Evolutionary conservation across 2,113 vertebrate genomes (phyloP).

Genomic region (Crocuta crocuta): DNA sequence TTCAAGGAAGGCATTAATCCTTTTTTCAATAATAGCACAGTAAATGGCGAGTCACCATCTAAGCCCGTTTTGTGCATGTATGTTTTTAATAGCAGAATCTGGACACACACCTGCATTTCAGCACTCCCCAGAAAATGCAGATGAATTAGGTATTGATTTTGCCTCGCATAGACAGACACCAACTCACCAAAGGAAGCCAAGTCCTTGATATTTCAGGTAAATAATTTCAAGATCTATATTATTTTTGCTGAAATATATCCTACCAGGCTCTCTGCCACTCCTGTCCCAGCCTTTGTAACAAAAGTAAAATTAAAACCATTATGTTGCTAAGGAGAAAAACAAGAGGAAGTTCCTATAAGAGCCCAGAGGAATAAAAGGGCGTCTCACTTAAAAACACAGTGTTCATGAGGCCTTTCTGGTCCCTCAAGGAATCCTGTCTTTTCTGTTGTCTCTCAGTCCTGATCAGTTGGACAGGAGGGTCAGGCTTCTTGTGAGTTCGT

Average conservation of each 20-base stretch:
- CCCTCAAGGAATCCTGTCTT: not conserved
- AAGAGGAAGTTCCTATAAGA: not conserved
- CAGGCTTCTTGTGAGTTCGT: not conserved
- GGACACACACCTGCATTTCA: not conserved
- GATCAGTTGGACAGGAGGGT: not conserved
- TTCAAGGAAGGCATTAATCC: not conserved
- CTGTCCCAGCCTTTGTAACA: not conserved
- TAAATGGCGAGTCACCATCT: not conserved
- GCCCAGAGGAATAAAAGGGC: not conserved
- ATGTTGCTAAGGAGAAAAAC: not conserved
- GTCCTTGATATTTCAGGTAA: constrained; percentile 19
- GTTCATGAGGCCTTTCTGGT: not conserved
- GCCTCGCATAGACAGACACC: not conserved
- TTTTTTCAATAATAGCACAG: not conserved
- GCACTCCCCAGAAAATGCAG: not conserved
- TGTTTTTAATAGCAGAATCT: not conserved
- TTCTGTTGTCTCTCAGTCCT: not conserved
- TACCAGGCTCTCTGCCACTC: not conserved
- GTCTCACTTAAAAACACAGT: not conserved
- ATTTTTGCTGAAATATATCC: not conserved
- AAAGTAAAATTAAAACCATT: not conserved
- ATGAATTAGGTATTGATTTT: not conserved
- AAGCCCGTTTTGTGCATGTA: not conserved
- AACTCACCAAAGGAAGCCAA: not conserved
- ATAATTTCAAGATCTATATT: constrained; percentile 18